Conservation (phyloP, 2,797 vertebrate species). For the Pelodytes ibericus region DNA sequence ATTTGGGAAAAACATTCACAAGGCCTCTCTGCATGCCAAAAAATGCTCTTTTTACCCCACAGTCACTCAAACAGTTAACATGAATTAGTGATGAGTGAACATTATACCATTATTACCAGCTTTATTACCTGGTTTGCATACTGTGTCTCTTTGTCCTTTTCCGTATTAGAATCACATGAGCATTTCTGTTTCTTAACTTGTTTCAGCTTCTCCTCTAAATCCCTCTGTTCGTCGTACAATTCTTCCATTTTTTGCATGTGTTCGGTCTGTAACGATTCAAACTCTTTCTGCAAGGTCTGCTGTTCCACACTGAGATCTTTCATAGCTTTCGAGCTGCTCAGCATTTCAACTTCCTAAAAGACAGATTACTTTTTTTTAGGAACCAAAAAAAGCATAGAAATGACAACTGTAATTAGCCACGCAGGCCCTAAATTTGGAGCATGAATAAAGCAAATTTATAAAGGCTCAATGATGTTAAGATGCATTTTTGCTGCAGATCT, state of each 20-base stretch:
- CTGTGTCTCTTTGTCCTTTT: slow-evolving; percentile 90
- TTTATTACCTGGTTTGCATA: slow-evolving; percentile 89
- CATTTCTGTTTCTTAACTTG: slow-evolving; percentile 93
- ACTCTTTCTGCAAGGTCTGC: slow-evolving; percentile 89
- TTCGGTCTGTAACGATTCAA: slow-evolving; percentile 91
- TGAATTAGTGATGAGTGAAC: too few species aligned
- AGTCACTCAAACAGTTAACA: not conserved
- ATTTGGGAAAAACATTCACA: too few species aligned
- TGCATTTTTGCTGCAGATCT: too few species aligned
- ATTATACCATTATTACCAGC: not conserved
- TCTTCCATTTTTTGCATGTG: slow-evolving; percentile 91
- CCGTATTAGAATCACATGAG: slow-evolving; percentile 84
- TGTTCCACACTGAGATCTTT: slow-evolving; percentile 91
- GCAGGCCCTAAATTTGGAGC: not conserved
- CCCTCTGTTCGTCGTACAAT: slow-evolving; percentile 90
- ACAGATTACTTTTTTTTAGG: slow-evolving; percentile 31
- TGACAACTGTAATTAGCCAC: not conserved
- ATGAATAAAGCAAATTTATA: not conserved
- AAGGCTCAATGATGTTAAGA: too few species aligned
- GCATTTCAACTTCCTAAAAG: slow-evolving; percentile 88
- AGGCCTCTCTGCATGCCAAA: too few species aligned
- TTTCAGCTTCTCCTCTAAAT: slow-evolving; percentile 92
- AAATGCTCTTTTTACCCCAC: too few species aligned
- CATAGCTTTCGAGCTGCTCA: slow-evolving; percentile 89
- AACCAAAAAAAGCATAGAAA: not conserved